Conservation (phyloP, 2,797 vertebrate species). For the Molossus alvarezi region DNA sequence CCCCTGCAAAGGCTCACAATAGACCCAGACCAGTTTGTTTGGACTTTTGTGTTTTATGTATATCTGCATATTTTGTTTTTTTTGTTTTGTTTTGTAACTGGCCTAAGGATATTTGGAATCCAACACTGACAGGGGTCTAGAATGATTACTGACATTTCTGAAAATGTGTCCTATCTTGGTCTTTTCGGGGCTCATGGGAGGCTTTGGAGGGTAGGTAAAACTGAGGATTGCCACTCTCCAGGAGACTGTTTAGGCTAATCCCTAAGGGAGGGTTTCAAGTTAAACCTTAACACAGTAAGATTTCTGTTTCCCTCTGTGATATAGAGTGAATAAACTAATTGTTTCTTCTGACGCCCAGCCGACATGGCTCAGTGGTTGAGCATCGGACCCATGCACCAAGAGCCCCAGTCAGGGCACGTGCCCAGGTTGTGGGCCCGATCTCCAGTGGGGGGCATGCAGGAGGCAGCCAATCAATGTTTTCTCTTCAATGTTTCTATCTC, state of each 20-base stretch:
- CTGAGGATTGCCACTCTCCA: slow-evolving; percentile 1
- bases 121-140: neutral
- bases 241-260: neutral
- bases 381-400: no score
- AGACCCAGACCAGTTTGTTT: slow-evolving; percentile 23
- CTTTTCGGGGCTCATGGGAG: slow-evolving; percentile 9
- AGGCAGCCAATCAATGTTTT: no score
- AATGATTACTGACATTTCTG: slow-evolving; percentile 14
- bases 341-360: slow-evolving; percentile 20
- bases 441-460: no score
- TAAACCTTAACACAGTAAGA: neutral
- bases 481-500: no score
- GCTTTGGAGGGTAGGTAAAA: neutral
- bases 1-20: neutral
- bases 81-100: neutral
- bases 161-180: slow-evolving; percentile 16
- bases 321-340: slow-evolving; percentile 56
- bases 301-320: slow-evolving; percentile 44
- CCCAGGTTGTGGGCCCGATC: no score
- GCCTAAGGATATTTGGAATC: neutral
- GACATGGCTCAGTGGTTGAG: no score
- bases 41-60: slow-evolving; percentile 27
- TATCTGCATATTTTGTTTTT: slow-evolving; percentile 30
- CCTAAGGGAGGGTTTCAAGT: slow-evolving; percentile 17
- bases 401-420: no score